A percentile compares a stretch with the other conserved stretches of the same genome.
These are phyloP conservation scores for Temnothorax curvispinosus DNA, from an alignment of 1,140 invertebrate genomes.

Conservation along the genomic window DNA sequence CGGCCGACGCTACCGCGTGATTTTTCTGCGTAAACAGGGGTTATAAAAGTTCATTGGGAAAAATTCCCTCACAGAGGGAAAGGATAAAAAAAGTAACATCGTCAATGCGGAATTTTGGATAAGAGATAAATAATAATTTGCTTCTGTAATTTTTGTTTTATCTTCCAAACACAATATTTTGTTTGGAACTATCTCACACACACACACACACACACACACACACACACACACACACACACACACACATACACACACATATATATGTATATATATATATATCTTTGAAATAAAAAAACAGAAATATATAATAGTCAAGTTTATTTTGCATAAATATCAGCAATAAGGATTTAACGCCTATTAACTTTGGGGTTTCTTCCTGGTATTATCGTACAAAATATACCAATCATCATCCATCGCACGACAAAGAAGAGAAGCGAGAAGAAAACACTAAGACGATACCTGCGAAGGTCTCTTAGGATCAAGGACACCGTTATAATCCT, in stretches of 20 bases:
- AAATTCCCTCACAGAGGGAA: not conserved
- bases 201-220: too few relatives aligned
- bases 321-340: not conserved
- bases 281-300: too few relatives aligned
- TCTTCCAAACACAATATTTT: too few relatives aligned
- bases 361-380: not conserved
- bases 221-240: too few relatives aligned
- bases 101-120: not conserved
- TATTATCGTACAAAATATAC: not conserved
- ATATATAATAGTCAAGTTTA: not conserved
- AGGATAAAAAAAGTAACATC: not conserved
- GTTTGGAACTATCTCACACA: too few relatives aligned
- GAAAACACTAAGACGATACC: not conserved
- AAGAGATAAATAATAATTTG: constrained; percentile 7
- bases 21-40: constrained; percentile 48
- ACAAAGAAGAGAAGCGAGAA: not conserved
- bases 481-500: constrained; percentile 68
- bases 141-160: not conserved
- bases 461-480: constrained; percentile 43
- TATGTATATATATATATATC: too few relatives aligned
- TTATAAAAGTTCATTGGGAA: constrained; percentile 41
- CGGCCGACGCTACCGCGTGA: constrained; percentile 23
- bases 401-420: not conserved
- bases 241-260: too few relatives aligned
- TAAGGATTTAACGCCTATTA: not conserved